Percentiles rank a stretch among this genome's conserved stretches.
These are phyloP conservation scores for Standfussiana lucernea DNA, from an alignment of 2,888 invertebrate genomes.

Conservation along the genomic window DNA sequence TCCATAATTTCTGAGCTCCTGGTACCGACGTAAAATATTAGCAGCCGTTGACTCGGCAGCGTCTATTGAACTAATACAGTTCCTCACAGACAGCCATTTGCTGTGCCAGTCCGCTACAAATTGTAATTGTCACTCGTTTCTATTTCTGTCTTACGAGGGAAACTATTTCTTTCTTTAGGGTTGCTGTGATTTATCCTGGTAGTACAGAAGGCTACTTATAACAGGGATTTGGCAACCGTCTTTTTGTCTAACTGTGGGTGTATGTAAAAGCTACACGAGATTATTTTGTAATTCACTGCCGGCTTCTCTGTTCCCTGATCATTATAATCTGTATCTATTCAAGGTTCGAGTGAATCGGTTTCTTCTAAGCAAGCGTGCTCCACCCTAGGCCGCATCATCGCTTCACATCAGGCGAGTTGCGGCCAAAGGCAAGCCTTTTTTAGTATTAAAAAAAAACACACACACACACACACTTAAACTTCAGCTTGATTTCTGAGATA, in stretches of 20 bases:
- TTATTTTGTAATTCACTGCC: not conserved
- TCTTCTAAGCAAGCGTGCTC: too few relatives aligned
- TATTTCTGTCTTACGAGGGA: conserved; percentile 41
- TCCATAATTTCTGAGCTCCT: conserved; percentile 30
- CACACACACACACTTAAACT: too few relatives aligned
- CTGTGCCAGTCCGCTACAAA: conserved; percentile 53
- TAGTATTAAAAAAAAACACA: too few relatives aligned
- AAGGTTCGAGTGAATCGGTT: too few relatives aligned
- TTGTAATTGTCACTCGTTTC: conserved; percentile 59
- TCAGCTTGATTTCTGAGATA: too few relatives aligned
- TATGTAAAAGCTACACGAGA: not conserved
- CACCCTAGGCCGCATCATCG: too few relatives aligned
- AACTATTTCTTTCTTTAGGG: conserved; percentile 33
- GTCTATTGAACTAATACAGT: conserved; percentile 68
- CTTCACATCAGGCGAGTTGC: too few relatives aligned
- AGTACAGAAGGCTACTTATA: conserved; percentile 13
- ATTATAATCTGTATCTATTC: too few relatives aligned
- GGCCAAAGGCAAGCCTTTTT: too few relatives aligned
- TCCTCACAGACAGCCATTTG: conserved; percentile 52
- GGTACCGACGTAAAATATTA: conserved; percentile 68
- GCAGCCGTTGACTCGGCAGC: conserved; percentile 58
- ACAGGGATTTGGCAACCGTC: not conserved
- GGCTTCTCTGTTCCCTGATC: too few relatives aligned
- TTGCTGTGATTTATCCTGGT: conserved; percentile 17
- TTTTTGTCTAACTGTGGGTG: not conserved